A percentile compares a stretch with the other conserved stretches of the same genome.
Conservation (phyloP, 2,113 vertebrate genomes). For the Etia nguti region DNA sequence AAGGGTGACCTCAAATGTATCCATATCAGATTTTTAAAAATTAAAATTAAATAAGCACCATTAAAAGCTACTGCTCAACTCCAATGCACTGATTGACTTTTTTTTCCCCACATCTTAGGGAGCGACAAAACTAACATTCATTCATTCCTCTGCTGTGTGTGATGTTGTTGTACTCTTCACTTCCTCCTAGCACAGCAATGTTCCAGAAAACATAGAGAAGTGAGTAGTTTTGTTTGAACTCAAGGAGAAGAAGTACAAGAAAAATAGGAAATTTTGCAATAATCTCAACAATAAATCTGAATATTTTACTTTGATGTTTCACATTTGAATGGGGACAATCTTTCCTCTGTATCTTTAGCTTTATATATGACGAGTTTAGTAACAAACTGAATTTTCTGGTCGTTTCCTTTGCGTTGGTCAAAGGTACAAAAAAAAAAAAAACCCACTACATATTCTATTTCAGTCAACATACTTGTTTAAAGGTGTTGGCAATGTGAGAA, state of each 20-base stretch:
- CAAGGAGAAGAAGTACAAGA: background rate
- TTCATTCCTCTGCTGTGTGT: background rate
- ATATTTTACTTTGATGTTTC: background rate
- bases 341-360: background rate
- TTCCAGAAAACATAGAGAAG: background rate
- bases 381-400: background rate
- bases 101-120: background rate
- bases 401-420: background rate
- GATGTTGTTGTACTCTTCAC: background rate
- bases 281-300: background rate
- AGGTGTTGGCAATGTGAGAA: background rate
- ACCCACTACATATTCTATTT: background rate
- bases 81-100: background rate
- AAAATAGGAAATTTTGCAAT: background rate
- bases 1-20: background rate
- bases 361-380: background rate
- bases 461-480: background rate
- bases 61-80: background rate
- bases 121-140: background rate
- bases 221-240: background rate
- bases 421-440: background rate
- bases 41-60: background rate
- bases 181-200: background rate
- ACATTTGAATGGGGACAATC: background rate
- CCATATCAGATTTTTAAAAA: fast-evolving